Percentiles rank a stretch among this genome's conserved stretches.
These are phyloP conservation scores for Falco concolor DNA, from an alignment of 2,797 vertebrate genomes.

Conservation along the genomic window DNA sequence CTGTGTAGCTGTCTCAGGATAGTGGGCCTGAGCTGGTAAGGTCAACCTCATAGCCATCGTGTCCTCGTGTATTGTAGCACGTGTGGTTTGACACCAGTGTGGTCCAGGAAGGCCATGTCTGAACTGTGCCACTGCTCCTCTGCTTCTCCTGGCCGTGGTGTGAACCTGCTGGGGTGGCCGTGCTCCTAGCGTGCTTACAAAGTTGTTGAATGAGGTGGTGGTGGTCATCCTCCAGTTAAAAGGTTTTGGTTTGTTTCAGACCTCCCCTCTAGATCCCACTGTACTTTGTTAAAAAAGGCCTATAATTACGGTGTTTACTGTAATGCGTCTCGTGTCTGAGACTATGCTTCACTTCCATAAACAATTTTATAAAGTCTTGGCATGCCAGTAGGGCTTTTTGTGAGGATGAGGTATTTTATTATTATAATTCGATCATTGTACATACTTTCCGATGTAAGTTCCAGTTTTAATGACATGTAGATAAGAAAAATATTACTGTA, in stretches of 20 bases:
- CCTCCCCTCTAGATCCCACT: not conserved
- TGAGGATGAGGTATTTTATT: not conserved
- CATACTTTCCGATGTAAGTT: not conserved
- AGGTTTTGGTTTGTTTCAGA: not conserved
- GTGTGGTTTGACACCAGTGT: not conserved
- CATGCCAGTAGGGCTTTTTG: not conserved
- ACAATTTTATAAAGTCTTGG: not conserved
- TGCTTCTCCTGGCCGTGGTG: accelerated
- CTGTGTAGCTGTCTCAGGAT: not conserved
- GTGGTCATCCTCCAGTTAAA: not conserved
- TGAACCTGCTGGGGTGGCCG: not conserved
- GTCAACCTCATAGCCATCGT: not conserved
- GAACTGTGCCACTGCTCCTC: not conserved
- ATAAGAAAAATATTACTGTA: not conserved
- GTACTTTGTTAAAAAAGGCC: not conserved
- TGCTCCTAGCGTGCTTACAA: not conserved
- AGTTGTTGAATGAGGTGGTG: not conserved
- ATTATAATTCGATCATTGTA: not conserved
- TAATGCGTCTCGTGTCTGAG: not conserved
- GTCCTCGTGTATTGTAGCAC: not conserved
- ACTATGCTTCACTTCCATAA: not conserved
- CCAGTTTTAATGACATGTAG: not conserved
- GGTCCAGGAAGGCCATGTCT: not conserved
- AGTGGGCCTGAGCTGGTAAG: not conserved
- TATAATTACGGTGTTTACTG: not conserved